Conservation (phyloP, 2,888 invertebrate genomes). For the Lithophane ornitopus region DNA sequence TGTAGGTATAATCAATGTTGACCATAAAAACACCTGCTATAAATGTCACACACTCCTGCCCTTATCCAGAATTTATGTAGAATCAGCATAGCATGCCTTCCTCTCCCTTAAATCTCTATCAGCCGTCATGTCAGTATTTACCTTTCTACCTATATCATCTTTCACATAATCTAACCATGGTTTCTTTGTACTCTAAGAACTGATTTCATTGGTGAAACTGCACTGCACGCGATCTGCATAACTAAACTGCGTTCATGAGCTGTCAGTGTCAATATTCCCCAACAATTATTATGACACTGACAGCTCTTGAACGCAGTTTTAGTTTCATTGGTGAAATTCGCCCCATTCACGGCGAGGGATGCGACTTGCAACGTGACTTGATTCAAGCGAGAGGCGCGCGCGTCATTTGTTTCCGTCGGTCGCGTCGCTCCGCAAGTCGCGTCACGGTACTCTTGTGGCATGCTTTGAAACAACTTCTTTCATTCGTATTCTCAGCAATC, state of each 20-base stretch:
- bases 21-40: slow-evolving; percentile 11
- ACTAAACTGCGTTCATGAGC: too few relatives aligned
- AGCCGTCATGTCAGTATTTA: neutral
- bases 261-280: too few relatives aligned
- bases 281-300: too few relatives aligned
- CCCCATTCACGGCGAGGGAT: too few relatives aligned
- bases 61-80: neutral
- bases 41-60: neutral
- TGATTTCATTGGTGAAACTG: too few relatives aligned
- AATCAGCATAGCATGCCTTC: neutral
- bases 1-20: slow-evolving; percentile 20
- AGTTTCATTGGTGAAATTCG: too few relatives aligned
- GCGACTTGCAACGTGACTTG: neutral
- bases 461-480: neutral
- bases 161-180: neutral
- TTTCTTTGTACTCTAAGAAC: neutral
- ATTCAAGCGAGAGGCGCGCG: neutral
- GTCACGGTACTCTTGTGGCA: too few relatives aligned
- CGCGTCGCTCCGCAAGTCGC: neutral
- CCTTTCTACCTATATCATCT: neutral
- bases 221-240: too few relatives aligned
- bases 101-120: neutral
- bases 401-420: neutral
- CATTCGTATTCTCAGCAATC: neutral
- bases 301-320: too few relatives aligned